Evolutionary conservation across 2,797 vertebrate species (phyloP).

Genomic region (Anomalospiza imberbis): DNA sequence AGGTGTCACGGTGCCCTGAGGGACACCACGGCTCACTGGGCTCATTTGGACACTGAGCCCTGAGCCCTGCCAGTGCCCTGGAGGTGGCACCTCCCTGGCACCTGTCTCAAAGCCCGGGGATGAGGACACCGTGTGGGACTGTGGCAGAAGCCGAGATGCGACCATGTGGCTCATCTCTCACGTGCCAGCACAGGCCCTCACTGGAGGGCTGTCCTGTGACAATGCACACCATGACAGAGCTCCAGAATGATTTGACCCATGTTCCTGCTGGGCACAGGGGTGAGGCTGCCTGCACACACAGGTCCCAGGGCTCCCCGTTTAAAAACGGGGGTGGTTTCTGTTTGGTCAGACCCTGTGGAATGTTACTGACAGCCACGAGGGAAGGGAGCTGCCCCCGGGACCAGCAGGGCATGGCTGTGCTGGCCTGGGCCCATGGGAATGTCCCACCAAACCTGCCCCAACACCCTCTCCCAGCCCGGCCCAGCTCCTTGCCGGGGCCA

Average conservation of each 20-base stretch:
- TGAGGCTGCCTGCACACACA: not conserved
- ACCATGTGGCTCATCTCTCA: not conserved
- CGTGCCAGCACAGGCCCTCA: not conserved
- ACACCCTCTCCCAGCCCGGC: not conserved
- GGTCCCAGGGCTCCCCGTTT: not conserved
- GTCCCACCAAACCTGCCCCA: not conserved
- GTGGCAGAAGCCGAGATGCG: not conserved
- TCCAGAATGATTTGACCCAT: not conserved
- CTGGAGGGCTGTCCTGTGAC: not conserved
- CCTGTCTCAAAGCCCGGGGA: not conserved
- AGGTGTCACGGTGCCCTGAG: not conserved
- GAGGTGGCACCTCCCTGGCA: not conserved
- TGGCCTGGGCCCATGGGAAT: not conserved
- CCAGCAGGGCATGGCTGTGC: not conserved
- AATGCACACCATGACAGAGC: accelerated
- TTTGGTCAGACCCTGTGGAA: too few species aligned
- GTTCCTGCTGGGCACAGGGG: too few species aligned
- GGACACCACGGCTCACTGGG: not conserved
- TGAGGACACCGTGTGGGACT: not conserved
- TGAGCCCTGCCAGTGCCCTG: not conserved
- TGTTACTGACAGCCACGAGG: not conserved
- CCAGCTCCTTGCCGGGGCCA: not conserved
- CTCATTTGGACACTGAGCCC: not conserved
- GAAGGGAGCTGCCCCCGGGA: not conserved
- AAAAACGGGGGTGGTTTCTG: not conserved